Evolutionary conservation across 2,113 vertebrate species (phyloP), one percentile per base, ranked within the genome.

Genomic region (Tupaia chinensis): DNA sequence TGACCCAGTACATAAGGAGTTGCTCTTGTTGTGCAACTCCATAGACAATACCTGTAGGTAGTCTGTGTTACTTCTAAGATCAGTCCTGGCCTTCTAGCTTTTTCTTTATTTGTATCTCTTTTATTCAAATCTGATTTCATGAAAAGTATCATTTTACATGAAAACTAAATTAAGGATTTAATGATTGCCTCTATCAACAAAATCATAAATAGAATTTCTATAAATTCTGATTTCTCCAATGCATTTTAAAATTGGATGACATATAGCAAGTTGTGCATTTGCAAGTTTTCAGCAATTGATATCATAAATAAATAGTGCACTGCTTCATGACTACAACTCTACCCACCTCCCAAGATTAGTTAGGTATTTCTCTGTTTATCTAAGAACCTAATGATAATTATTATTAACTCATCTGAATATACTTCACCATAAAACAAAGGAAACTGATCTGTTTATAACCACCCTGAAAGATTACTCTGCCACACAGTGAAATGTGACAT

Each of bases 141-240:
- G 11, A 77, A 79, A 93, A 83, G 29, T 88, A 53, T 74, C 56
- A 78, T 87, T 76, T 96, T 44, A 74, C 12, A 54, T 70, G 53
- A 69, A 96, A 76, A 81, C 10, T 60, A 56, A 93, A 84, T 68
- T 70, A 81, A 84, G 20, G 12, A 76, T 78, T 94, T 34, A 27
- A 53, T 29, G 65, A 9, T 80, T 84, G 12, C 76, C 12, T 93
- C 29, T 74, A 78, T 74, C 54, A 82, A 19, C 53, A 82, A 72
- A 95, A 16, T 80, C 25, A 25, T 76, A 63, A 91, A 53, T 27
- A 85, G 29, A 78, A 65, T 88, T 74, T 16, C 61, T 77, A 0
- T 73, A 78, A 72, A 58, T 83, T 82, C 29, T 76, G 29, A 53
- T 68, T 76, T 83, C 65, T 63, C 2, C 44, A 7, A n/a, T 81